Evolutionary conservation across 1,140 invertebrate genomes (phyloP), one percentile per base, ranked within the genome.

Genomic region (Streblospio benedicti): DNA sequence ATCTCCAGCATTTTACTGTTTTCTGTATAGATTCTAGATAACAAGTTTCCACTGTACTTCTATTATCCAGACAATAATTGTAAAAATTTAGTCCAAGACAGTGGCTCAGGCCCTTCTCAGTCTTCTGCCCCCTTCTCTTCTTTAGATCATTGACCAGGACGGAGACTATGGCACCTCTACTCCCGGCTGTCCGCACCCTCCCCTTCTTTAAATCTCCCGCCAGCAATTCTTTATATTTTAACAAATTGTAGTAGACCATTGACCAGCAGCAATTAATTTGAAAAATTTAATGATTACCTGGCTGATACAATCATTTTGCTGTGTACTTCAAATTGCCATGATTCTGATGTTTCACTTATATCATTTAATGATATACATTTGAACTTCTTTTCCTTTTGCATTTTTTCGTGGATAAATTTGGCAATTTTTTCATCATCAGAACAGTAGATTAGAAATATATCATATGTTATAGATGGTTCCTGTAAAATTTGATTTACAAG

Each of bases 201-300:
- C 30, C 45, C n/a, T 28, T 3, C n/a, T 23, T 12, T 31, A 28
- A 25, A 53, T 18, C 20, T 23, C 20, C 31, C 4, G 51, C 6
- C 4, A 53, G 12, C 20, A 28, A 18, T 53, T 31, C 23, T 18
- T 25, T 56, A 20, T 12, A 27, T 18, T n/a, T 28, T 38, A 55
- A 72, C 71, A 62, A 67, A 49, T 61, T 50, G 53, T 67, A 69
- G 20, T 63, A 49, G 1, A 65, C 58, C 71, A 74, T 72, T 5
- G 54, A 59, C 25, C 64, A 49, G 50, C 66, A 73, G 28, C 73
- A 66, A 9, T 67, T 44, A n/a, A 72, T 62, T 55, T 74, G 69
- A 67, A 65, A 72, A 1, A 67, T 62, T 25, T 62, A 41, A 1
- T 72, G 49, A 4, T 69, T 27, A 28, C 65, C 32, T 49, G 68